Evolutionary conservation across 1,140 invertebrate genomes (phyloP).

Genomic region (Drosophila willistoni): DNA sequence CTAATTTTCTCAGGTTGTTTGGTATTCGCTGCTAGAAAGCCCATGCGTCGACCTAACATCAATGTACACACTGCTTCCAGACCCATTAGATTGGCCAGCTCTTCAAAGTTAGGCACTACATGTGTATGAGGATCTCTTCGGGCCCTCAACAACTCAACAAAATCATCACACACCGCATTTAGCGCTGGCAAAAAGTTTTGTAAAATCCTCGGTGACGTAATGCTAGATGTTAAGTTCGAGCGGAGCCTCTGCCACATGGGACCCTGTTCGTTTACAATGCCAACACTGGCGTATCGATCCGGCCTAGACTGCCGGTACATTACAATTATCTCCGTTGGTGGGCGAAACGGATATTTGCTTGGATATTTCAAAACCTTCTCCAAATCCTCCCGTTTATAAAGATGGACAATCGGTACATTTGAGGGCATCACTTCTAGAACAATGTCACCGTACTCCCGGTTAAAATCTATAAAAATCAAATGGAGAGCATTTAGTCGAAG

Average conservation of each 20-base stretch:
- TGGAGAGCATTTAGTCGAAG: conserved; percentile 14
- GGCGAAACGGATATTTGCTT: conserved; percentile 90
- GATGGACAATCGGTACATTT: conserved; percentile 89
- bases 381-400: conserved; percentile 90
- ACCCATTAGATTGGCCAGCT: conserved; percentile 89
- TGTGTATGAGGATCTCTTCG: conserved; percentile 83
- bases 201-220: conserved; percentile 91
- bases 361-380: conserved; percentile 89
- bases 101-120: conserved; percentile 87
- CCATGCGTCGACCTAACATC: conserved; percentile 90
- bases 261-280: conserved; percentile 93
- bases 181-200: conserved; percentile 90
- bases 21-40: conserved; percentile 88
- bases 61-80: conserved; percentile 91
- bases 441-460: conserved; percentile 88
- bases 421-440: conserved; percentile 90
- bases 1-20: conserved; percentile 84
- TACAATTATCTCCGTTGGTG: conserved; percentile 92
- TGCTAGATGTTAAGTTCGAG: conserved; percentile 88
- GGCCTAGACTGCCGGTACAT: conserved; percentile 89
- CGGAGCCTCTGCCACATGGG: conserved; percentile 91
- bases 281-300: conserved; percentile 91
- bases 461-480: conserved; percentile 85
- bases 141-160: conserved; percentile 87
- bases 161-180: conserved; percentile 91